Base-by-base conservation (phyloP, 2,888 invertebrate species). In the Cotesia congregata region DNA sequence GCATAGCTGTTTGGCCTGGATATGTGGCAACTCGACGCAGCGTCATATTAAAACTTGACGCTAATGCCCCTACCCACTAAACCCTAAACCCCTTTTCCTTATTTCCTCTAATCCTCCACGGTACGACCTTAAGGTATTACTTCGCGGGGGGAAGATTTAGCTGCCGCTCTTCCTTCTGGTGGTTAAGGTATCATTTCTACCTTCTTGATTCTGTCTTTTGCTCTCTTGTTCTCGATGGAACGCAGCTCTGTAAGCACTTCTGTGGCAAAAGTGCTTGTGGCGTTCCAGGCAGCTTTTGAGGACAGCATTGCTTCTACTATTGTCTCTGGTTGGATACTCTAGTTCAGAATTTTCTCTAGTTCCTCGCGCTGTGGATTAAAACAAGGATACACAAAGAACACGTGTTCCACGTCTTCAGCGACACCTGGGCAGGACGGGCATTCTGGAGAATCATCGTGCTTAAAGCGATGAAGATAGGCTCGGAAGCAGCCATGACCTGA, bases 291-390 rank as follows among this genome's bases (percentile, higher is more conserved):
- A 17, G 5, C 6, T 20, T 7, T 4, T 65, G 65, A 38, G 1
- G 65, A 65, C 15, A 65, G 65, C 65, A 65, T 65, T 20, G 1
- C 65, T 5, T 38, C 65, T 17, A 65, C 65, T 30, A 65, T 65
- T 15, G 65, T 30, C 65, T 65, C 65, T 20, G 65, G 6, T 17
- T 62, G n/a, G 20, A 62, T 62, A 0, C 6, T 17, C 15, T 62
- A 0, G 3, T 17, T 7, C 12, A 62, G 62, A 17, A 62, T 5
- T 0, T 6, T n/a, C 62, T 62, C 62, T 6, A 50, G 7, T 7
- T 50, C 50, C 5, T 65, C 65, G 0, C 65, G 65, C 65, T 65
- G 15, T 20, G 65, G 20, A 4, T 65, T 7, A 7, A 65, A 65
- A 4, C 65, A 38, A 20, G 65, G 65, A 30, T 4, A 65, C 20